Conservation (phyloP, 35 echinoderm and acorn worm genomes). For the Ophiothrix spiculata region DNA sequence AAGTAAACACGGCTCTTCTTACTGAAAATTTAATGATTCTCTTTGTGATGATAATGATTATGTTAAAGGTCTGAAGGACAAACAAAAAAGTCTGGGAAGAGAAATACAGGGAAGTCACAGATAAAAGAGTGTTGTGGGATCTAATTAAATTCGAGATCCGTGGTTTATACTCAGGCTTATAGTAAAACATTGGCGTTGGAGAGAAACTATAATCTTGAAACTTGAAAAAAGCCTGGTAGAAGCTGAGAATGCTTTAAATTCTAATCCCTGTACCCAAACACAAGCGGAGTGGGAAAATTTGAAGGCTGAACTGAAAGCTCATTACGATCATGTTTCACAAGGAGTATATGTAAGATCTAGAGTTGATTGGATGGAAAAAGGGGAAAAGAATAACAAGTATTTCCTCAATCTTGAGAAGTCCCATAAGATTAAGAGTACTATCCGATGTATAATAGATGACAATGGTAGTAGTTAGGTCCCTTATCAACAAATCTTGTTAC, state of each 20-base stretch:
- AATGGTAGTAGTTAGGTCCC: background rate
- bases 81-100: background rate
- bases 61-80: background rate
- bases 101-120: background rate
- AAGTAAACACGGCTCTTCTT: background rate
- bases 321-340: background rate
- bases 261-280: background rate
- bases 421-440: background rate
- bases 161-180: background rate
- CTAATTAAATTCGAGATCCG: background rate
- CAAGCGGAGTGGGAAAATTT: background rate
- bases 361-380: conserved; percentile 2
- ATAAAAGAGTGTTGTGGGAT: background rate
- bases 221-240: background rate
- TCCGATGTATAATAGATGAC: background rate
- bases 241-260: background rate
- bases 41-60: background rate
- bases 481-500: background rate
- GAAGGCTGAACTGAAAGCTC: background rate
- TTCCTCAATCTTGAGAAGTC: conserved; percentile 8
- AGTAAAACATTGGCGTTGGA: background rate
- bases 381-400: conserved; percentile 9
- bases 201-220: background rate
- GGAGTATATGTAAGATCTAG: background rate
- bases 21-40: background rate